Percentiles rank a stretch among this genome's conserved stretches.
Evolutionary conservation across 2,797 vertebrate genomes (phyloP).

Genomic region (Paramormyrops hopkinsi): DNA sequence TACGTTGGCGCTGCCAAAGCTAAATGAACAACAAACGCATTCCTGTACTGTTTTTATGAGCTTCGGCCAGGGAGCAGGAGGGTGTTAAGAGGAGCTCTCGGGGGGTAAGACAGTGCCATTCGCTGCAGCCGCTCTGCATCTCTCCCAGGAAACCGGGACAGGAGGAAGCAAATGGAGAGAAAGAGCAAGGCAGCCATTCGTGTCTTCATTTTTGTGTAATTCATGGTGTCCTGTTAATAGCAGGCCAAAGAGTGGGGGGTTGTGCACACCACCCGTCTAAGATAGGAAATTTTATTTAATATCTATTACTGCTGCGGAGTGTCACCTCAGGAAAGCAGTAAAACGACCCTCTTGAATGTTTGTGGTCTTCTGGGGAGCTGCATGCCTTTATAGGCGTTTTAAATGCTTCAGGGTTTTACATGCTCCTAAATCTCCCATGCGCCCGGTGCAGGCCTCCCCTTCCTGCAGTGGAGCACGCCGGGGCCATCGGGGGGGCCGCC

Average conservation of each 20-base stretch:
- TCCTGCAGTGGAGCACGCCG: constrained; percentile 69
- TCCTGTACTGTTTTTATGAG: constrained; percentile 16
- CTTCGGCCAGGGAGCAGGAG: constrained; percentile 8
- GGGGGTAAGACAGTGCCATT: not conserved
- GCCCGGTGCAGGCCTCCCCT: constrained; percentile 61
- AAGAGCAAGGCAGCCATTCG: not conserved
- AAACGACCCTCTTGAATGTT: not conserved
- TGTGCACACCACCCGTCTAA: not conserved
- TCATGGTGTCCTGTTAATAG: not conserved
- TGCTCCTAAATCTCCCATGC: not conserved
- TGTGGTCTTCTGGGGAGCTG: not conserved
- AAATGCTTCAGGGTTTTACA: not conserved
- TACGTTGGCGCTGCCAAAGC: not conserved
- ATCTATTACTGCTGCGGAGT: not conserved
- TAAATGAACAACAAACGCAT: constrained; percentile 17
- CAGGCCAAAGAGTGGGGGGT: not conserved
- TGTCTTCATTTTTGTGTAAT: not conserved
- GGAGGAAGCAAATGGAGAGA: not conserved
- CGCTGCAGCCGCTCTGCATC: not conserved
- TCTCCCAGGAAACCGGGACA: not conserved
- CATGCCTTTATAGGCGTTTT: not conserved
- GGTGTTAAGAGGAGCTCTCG: not conserved
- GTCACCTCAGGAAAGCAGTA: not conserved
- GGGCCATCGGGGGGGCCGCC: constrained; percentile 71
- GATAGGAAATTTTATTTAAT: not conserved